These are phyloP conservation scores for Nothocercus nigrocapillus DNA, from an alignment of 2,113 vertebrate genomes.

Conservation along the genomic window DNA sequence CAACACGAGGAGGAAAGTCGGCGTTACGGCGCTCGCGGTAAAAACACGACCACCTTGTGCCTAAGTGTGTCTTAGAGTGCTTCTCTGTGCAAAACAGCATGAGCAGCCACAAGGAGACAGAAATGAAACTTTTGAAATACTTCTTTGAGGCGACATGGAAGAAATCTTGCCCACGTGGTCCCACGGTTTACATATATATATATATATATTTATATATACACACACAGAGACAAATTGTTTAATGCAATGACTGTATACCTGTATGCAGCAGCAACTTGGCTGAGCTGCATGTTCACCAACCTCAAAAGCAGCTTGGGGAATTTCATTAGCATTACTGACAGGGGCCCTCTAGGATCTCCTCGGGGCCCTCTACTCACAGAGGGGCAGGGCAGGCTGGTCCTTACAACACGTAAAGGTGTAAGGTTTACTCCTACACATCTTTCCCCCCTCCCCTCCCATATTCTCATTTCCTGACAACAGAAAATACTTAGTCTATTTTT, in stretches of 20 bases:
- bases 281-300: accelerated
- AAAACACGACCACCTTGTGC: not conserved
- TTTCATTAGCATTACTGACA: not conserved
- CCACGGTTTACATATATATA: not conserved
- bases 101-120: accelerated
- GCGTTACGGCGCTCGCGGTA: accelerated
- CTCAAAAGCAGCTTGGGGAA: not conserved
- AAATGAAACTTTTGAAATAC: not conserved
- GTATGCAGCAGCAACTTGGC: not conserved
- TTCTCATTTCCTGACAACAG: slow-evolving; percentile 4
- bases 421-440: not conserved
- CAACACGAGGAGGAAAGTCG: not conserved
- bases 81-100: not conserved
- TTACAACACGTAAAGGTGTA: not conserved
- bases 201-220: too few relatives aligned
- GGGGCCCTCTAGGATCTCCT: not conserved
- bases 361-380: not conserved
- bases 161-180: accelerated
- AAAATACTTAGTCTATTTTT: not conserved
- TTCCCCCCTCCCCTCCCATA: too few relatives aligned
- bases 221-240: accelerated
- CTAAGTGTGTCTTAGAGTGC: accelerated
- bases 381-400: not conserved
- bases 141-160: not conserved
- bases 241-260: accelerated